phyloP scores from a whole-genome alignment of 2,113 vertebrate genomes.

The Litocranius walleri region DNA sequence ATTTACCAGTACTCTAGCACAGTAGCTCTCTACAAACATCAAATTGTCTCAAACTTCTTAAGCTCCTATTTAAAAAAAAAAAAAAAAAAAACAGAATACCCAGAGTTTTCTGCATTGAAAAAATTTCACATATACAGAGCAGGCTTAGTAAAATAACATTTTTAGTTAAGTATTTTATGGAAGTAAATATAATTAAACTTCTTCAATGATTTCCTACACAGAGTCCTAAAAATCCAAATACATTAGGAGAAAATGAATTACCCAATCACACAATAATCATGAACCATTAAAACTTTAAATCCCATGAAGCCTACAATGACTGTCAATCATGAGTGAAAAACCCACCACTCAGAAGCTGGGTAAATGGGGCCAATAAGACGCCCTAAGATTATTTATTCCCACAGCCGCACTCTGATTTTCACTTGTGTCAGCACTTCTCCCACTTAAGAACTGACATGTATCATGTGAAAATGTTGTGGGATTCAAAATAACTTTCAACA shows the following conservation, averaged over 20 bases:
- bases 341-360: not conserved
- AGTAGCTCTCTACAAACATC: not conserved
- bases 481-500: not conserved
- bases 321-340: not conserved
- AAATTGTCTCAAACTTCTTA: not conserved
- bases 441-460: not conserved
- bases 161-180: not conserved
- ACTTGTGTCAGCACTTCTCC: not conserved
- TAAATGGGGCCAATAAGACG: not conserved
- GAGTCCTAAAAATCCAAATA: constrained; percentile 18
- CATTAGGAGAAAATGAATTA: constrained; percentile 34
- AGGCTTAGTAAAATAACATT: constrained; percentile 27
- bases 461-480: not conserved
- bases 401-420: not conserved
- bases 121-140: not conserved
- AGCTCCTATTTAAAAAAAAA: not conserved
- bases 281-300: not conserved
- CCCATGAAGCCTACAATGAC: not conserved
- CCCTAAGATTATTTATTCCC: not conserved
- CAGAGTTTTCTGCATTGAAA: constrained; percentile 13
- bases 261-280: not conserved
- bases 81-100: not conserved
- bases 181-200: constrained; percentile 3
- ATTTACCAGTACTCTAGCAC: not conserved
- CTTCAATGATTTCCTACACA: not conserved